Evolutionary conservation across 1,140 invertebrate genomes (phyloP).

Genomic region (Formica selysi): DNA sequence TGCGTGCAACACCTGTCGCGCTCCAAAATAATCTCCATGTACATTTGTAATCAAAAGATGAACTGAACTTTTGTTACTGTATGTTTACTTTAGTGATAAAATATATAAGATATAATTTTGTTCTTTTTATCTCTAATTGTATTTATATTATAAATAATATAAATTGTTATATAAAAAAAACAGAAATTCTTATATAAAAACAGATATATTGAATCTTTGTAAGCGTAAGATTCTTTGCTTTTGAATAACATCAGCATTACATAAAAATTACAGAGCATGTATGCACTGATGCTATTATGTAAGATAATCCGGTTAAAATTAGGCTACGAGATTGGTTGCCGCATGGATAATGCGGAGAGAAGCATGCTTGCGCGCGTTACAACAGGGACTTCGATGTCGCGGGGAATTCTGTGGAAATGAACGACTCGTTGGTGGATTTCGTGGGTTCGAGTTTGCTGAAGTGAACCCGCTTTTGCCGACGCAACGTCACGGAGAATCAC

Average conservation of each 20-base stretch:
- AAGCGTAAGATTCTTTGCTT: background rate
- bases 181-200: background rate
- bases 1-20: slow-evolving; percentile 23
- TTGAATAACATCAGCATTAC: background rate
- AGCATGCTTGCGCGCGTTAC: slow-evolving; percentile 50
- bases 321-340: slow-evolving; percentile 78
- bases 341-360: slow-evolving; percentile 66
- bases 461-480: slow-evolving; percentile 55
- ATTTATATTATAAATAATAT: background rate
- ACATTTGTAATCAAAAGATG: background rate
- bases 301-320: slow-evolving; percentile 81
- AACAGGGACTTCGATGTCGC: slow-evolving; percentile 52
- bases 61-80: background rate
- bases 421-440: slow-evolving; percentile 58
- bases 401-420: slow-evolving; percentile 57
- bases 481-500: slow-evolving; percentile 57
- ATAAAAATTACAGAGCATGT: slow-evolving; percentile 10
- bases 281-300: slow-evolving; percentile 53
- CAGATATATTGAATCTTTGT: slow-evolving; percentile 4
- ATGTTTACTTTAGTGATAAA: background rate
- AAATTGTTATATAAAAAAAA: background rate
- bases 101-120: background rate
- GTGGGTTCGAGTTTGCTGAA: slow-evolving; percentile 57
- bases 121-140: background rate
- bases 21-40: slow-evolving; percentile 32